A percentile compares a stretch with the other conserved stretches of the same genome.
phyloP scores from a whole-genome alignment of 2,888 invertebrate species.

The Plagodis dolabraria region DNA sequence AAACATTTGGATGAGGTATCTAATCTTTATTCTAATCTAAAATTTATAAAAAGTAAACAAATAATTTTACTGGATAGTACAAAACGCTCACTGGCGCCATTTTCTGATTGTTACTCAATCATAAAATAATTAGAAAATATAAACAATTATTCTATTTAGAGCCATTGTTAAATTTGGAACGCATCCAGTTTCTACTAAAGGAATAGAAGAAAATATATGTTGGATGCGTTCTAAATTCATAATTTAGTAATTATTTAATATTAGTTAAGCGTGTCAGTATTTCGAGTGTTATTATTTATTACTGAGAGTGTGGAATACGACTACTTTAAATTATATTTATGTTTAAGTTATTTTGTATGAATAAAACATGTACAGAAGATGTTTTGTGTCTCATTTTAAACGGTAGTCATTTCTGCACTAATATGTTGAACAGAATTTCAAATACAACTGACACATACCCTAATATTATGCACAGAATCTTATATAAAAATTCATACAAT shows the following conservation, averaged over 20 bases:
- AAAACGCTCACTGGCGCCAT: conserved; percentile 57
- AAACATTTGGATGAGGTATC: too few species aligned
- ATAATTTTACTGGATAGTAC: too few species aligned
- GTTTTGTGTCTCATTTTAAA: conserved; percentile 6
- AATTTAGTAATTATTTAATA: conserved; percentile 2
- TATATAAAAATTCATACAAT: too few species aligned
- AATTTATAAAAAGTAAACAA: too few species aligned
- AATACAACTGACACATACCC: too few species aligned
- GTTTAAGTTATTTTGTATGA: conserved; percentile 27
- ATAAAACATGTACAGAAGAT: conserved; percentile 30
- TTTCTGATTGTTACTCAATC: conserved; percentile 35
- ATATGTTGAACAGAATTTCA: too few species aligned
- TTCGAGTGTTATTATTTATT: conserved; percentile 29
- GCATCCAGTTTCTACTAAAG: conserved; percentile 30
- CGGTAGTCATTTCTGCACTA: too few species aligned
- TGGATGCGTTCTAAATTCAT: conserved; percentile 33
- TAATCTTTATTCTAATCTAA: too few species aligned
- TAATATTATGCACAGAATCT: too few species aligned
- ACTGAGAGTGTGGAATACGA: conserved; percentile 22
- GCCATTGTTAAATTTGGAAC: conserved; percentile 25
- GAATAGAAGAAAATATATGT: conserved; percentile 16
- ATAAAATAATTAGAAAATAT: conserved; percentile 11
- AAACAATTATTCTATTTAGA: conserved; percentile 7
- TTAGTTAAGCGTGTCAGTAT: conserved; percentile 24
- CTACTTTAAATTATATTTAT: conserved; percentile 23